Percentiles rank a stretch among this genome's conserved stretches.
Conservation (phyloP, 2,113 vertebrate genomes). For the Oreochromis spilurus region DNA sequence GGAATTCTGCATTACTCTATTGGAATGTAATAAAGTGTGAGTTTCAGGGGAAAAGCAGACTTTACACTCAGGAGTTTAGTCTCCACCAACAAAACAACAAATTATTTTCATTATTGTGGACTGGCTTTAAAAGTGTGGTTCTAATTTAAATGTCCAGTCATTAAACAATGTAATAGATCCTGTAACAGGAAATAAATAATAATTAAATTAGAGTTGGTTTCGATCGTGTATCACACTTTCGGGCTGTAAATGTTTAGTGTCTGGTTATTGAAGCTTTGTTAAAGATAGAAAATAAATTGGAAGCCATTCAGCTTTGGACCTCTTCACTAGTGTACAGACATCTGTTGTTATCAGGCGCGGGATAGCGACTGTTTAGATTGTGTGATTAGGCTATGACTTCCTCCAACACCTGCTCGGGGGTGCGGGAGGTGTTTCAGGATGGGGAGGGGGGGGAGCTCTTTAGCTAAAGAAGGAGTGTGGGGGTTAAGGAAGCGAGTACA, state of each 20-base stretch:
- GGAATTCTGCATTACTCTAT: not conserved
- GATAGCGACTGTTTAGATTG: conserved; percentile 49
- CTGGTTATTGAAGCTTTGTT: not conserved
- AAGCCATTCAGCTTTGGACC: not conserved
- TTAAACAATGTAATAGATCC: not conserved
- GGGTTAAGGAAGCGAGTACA: not conserved
- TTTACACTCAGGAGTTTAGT: not conserved
- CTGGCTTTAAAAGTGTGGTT: not conserved
- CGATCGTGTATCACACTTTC: not conserved
- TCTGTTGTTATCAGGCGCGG: conserved; percentile 23
- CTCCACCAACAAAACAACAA: not conserved
- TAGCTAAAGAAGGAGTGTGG: not conserved
- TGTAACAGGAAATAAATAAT: not conserved
- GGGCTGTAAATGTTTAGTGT: not conserved
- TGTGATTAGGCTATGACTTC: conserved; percentile 53
- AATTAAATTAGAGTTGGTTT: not conserved
- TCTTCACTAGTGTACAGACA: not conserved
- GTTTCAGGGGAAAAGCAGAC: not conserved
- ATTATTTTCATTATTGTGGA: not conserved
- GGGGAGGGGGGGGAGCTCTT: not conserved
- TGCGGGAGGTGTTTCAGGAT: conserved; percentile 30
- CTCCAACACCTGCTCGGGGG: conserved; percentile 54
- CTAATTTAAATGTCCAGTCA: not conserved
- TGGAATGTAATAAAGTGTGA: not conserved
- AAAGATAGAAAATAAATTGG: not conserved